A percentile compares a stretch with the other conserved stretches of the same genome.
These are phyloP conservation scores for Dicyrtoma fusca DNA, from an alignment of 2,888 invertebrate species.

Conservation along the genomic window DNA sequence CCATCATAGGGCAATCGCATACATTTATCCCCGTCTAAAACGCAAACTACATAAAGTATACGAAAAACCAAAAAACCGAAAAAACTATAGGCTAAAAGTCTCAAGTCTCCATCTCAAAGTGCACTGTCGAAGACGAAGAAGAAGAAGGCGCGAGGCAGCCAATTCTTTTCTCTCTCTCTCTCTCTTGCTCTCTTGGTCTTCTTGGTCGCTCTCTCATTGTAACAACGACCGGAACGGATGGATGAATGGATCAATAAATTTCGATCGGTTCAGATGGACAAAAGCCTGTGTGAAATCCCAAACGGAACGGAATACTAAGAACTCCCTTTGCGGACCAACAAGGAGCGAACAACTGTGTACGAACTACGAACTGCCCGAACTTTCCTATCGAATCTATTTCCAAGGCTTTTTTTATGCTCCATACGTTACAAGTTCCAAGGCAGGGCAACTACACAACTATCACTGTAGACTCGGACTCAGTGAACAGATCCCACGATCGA, in stretches of 20 bases:
- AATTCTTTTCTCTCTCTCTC: constrained; percentile 14
- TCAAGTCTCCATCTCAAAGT: no score
- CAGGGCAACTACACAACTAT: neutral
- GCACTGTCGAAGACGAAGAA: neutral
- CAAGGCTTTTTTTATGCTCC: constrained; percentile 16
- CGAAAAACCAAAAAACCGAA: constrained; percentile 4
- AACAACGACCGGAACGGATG: constrained; percentile 24
- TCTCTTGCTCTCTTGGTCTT: neutral
- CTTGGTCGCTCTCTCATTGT: constrained; percentile 11
- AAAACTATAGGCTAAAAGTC: constrained; percentile 2
- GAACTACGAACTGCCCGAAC: neutral
- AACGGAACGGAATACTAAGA: constrained; percentile 39
- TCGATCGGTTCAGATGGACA: constrained; percentile 40
- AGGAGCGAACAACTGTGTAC: no score
- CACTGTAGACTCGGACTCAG: neutral
- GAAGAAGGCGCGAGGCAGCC: constrained; percentile 10
- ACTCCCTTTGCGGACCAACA: constrained; percentile 15
- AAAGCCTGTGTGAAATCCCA: constrained; percentile 38
- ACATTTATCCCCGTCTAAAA: constrained; percentile 40
- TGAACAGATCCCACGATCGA: constrained; percentile 9
- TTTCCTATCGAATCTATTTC: neutral
- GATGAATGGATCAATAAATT: constrained; percentile 46
- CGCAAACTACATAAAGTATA: constrained; percentile 18
- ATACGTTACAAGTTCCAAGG: constrained; percentile 14
- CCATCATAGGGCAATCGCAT: constrained; percentile 39